Evolutionary conservation across 2,113 vertebrate genomes (phyloP), one percentile per base, ranked within the genome.

Genomic region (Heterochromis multidens): DNA sequence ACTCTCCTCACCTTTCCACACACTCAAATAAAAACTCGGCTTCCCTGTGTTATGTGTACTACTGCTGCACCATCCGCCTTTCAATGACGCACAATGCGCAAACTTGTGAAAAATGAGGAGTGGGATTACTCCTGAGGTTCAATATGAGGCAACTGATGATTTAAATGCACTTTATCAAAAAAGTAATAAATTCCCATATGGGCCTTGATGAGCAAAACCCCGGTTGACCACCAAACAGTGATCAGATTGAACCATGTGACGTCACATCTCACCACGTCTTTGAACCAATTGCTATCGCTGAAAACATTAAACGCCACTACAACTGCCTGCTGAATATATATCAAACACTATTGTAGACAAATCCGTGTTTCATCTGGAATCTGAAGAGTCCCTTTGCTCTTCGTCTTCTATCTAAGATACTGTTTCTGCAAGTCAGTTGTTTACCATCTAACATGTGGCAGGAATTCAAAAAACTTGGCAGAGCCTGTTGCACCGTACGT

Each of bases 261-360:
- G 97, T 99, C 98, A 99, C 96, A 97, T 99, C 98, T 97, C 97
- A 96, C 98, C 98, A 99, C 95, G 84, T 95, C 94, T 93, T 82
- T 95, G 94, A 92, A 95, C 98, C 98, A 99, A 99, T 97, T 89
- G 95, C 95, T 95, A 79, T 94, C 63, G 84, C 95, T 77, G 87
- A 85, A 80, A 80, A 93, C 88, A 85, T 80, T 56, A 85, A 89
- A 80, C 49, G 49, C 87, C 16, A 52, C 79, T 12, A 43, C 62
- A 81, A 77, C 81, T 27, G 79, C 62, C 31, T 52, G 70, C 57
- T 72, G 81, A 85, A 43, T 35, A 87, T 80, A 85, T 91, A 90
- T 86, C 74, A 79, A 95, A 96, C 95, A 96, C 97, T 82, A 74
- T 46, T 56, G 81, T 79, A 82, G 82, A 86, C 77, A 90, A 91